Base-by-base conservation (phyloP, 2,888 invertebrate species). In the Ormyrus rosae region DNA sequence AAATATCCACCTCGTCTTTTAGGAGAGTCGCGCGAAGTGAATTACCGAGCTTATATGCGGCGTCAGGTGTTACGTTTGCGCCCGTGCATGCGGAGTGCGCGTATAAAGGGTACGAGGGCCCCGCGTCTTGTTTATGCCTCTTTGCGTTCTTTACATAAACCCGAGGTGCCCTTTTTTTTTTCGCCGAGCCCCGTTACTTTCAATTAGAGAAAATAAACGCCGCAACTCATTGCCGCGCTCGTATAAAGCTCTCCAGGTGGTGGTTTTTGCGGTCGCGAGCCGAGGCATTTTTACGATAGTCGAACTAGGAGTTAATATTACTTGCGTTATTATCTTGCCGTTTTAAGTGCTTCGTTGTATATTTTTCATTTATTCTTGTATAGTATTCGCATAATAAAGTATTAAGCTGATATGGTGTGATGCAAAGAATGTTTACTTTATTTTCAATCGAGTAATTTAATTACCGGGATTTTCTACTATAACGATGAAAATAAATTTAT, bases 151-250 rank as follows among this genome's bases (percentile, higher is more conserved):
- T 56, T 51, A 45, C 53, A 58, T 64, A 64, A 69, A 10, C 45
- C 51, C 10, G 8, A 34, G 34, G 3, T 34, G 34, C 34, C 34
- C 0, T 34, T 34, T 34, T 34, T 34, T n/a, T 51, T 53, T 53
- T 34, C 55, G 8, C 11, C 19, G 11, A 48, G n/a, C 76, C 34
- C 34, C 58, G 64, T 56, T 70, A 77, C 50, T 58, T 70, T 67
- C 68, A 68, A 73, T 68, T 79, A 68, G 56, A 64, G 63, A 53
- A 72, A 68, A 65, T 56, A 64, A 48, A 34, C 58, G 34, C 34
- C 34, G 34, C 34, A 4, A 34, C 34, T 34, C 34, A 34, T 34
- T 34, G 34, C 34, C 34, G 34, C 34, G 34, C 34, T 3, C 34
- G 34, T 34, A 11, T n/a, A 58, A 6, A 58, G 10, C 6, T 58